Evolutionary conservation across 2,888 invertebrate species (phyloP), one percentile per base, ranked within the genome.

Genomic region (Brachypterus glaber): DNA sequence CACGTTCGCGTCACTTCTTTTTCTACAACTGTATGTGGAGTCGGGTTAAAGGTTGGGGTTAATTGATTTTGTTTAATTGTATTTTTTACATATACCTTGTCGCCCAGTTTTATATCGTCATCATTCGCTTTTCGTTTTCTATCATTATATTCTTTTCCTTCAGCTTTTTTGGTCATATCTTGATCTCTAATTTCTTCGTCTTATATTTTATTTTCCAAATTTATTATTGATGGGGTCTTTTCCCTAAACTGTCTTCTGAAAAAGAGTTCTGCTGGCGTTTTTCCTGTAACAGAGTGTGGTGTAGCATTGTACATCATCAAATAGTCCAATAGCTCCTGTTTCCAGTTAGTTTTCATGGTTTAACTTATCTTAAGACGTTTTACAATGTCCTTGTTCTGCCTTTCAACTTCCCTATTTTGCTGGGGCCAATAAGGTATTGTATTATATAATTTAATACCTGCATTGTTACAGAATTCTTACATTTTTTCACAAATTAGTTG

Each of bases 401-500:
- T 27, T 39, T 49, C 48, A 4, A 44, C 21, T 9, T 21, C 9
- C 5, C 21, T 9, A 21, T 21, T 21, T 21, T 21, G 21, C 9
- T 21, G 21, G 2, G 47, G 43, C 35, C 47, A 48, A 5, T 39
- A 41, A 1, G 49, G 47, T 16, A 37, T 41, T 16, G 48, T 42
- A 7, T 40, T 41, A 15, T 25, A 37, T 15, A 51, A 42, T 13
- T 39, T 33, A 32, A 50, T 46, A 3, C 41, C 35, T 25, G 38
- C 41, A 21, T 46, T 37, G 17, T 31, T 43, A 12, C 42, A 37
- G 41, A 52, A 51, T 7, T 30, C 18, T 36, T 45, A 38, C 16
- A 54, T 45, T 41, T 47, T 34, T 17, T 33, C 26, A 3, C 37
- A 30, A 3, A 16, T 35, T 30, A 45, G 49, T 36, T 55, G 49